These are phyloP conservation scores for Cuculus canorus DNA, from an alignment of 2,797 vertebrate genomes.

Conservation along the genomic window DNA sequence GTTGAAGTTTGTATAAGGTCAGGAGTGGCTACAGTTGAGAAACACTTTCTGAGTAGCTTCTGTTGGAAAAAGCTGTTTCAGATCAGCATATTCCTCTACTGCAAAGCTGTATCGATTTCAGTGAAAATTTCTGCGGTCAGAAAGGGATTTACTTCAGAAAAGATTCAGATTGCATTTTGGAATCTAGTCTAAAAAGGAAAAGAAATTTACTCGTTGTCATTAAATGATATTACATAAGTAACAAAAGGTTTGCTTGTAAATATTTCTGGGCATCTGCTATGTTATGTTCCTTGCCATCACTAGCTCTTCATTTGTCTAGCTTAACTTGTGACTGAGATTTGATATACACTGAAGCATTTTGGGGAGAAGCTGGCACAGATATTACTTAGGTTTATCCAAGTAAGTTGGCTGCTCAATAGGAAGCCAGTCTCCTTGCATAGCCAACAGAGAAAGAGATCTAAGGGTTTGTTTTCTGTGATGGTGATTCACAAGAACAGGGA, in stretches of 20 bases:
- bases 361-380: neutral
- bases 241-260: fast-evolving
- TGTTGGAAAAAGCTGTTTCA: neutral
- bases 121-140: neutral
- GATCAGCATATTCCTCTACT: neutral
- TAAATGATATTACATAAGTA: neutral
- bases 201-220: neutral
- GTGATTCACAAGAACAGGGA: neutral
- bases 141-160: neutral
- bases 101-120: neutral
- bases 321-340: neutral
- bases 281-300: neutral
- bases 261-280: neutral
- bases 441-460: neutral
- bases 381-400: neutral
- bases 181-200: neutral
- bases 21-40: neutral
- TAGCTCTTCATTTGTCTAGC: neutral
- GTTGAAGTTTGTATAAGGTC: neutral
- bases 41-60: neutral
- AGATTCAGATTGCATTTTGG: neutral
- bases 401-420: neutral
- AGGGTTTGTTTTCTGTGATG: neutral
- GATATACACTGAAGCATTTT: neutral
- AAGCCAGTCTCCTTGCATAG: neutral